These are phyloP conservation scores for Limnephilus rhombicus DNA, from an alignment of 2,888 invertebrate species.

Conservation along the genomic window DNA sequence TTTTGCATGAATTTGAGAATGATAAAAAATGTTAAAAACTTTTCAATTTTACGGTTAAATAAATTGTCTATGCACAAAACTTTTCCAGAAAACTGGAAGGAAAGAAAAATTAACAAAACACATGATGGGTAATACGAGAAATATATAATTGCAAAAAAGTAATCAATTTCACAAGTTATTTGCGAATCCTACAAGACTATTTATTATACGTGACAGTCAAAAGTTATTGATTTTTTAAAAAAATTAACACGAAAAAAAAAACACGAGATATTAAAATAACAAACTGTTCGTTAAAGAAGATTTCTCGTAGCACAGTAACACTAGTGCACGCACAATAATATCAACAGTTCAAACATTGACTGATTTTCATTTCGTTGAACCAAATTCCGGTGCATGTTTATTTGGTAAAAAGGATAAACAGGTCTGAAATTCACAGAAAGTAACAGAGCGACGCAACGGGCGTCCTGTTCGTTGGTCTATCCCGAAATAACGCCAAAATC, in stretches of 20 bases:
- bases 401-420: neutral
- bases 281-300: neutral
- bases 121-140: too few relatives aligned
- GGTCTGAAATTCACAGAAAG: conserved; percentile 35
- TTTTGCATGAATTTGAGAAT: neutral
- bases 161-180: too few relatives aligned
- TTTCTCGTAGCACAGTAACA: neutral
- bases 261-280: neutral
- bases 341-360: neutral
- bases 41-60: neutral
- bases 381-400: neutral
- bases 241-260: neutral
- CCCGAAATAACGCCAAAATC: conserved; percentile 52
- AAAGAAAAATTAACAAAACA: too few relatives aligned
- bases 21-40: neutral
- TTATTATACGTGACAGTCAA: too few relatives aligned
- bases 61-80: too few relatives aligned
- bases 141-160: too few relatives aligned
- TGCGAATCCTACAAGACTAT: too few relatives aligned
- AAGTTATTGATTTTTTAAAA: too few relatives aligned
- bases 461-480: conserved; percentile 42
- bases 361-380: neutral
- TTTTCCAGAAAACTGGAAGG: too few relatives aligned
- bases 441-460: conserved; percentile 24
- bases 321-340: neutral